Evolutionary conservation across 2,888 invertebrate species (phyloP).

Genomic region (Troglohyphantes excavatus): DNA sequence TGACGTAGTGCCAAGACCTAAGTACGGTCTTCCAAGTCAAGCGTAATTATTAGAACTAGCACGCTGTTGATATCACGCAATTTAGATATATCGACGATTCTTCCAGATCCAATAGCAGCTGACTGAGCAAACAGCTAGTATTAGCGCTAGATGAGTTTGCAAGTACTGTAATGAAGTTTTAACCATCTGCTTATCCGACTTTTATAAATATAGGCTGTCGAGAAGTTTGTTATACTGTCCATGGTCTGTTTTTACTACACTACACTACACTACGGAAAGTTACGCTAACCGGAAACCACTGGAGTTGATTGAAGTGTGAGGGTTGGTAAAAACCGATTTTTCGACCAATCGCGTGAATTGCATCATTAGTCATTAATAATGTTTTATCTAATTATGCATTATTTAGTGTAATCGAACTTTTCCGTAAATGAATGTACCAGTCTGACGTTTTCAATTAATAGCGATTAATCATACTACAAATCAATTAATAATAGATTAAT

Average conservation of each 20-base stretch:
- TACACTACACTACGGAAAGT: slow-evolving; percentile 6
- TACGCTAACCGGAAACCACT: slow-evolving; percentile 1
- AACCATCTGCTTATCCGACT: slow-evolving; percentile 57
- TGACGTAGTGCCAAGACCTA: slow-evolving; percentile 21
- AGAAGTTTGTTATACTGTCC: slow-evolving; percentile 18
- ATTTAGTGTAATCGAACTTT: background rate
- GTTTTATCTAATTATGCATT: background rate
- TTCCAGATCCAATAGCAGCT: slow-evolving; percentile 37
- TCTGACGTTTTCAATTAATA: background rate
- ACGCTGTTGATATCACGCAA: slow-evolving; percentile 51
- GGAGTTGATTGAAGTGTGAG: background rate
- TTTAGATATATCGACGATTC: slow-evolving; percentile 22
- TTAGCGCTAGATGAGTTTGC: background rate
- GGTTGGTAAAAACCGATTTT: background rate
- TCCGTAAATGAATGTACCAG: background rate
- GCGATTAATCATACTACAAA: too few species aligned
- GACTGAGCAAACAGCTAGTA: slow-evolving; percentile 24
- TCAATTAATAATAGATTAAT: too few species aligned
- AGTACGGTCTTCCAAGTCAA: slow-evolving; percentile 8
- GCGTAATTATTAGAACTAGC: slow-evolving; percentile 27
- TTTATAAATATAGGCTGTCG: slow-evolving; percentile 60
- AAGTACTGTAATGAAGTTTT: slow-evolving; percentile 58
- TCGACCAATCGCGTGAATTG: background rate
- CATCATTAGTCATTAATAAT: background rate
- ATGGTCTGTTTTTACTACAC: background rate